Base-by-base conservation (phyloP, 2,888 invertebrate genomes). In the Synergus umbraculus region DNA sequence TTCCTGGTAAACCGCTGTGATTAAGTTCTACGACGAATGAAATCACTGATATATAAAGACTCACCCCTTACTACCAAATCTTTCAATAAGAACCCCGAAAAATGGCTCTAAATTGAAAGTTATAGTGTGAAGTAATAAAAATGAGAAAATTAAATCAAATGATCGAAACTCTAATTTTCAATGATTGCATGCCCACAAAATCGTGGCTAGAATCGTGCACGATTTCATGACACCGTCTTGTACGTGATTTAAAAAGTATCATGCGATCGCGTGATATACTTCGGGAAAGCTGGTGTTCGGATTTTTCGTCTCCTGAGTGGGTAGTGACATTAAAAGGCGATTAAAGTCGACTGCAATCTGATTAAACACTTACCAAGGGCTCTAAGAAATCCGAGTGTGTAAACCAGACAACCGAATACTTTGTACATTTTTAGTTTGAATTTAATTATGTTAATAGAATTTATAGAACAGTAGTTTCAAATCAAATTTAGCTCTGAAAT, bases 1-100 rank as follows among this genome's bases (percentile, higher is more conserved):
- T 86, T 83, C 84, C 82, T 83, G 83, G 83, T 85, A 85, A 85
- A 86, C 81, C 83, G 82, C 83, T 85, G 79, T 82, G 81, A 86
- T 86, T 84, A 86, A 86, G 83, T 86, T 83, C 83, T 77, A 76
- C 81, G 82, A 81, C 84, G 79, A 86, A 85, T 85, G 78, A 81
- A 85, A 83, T 85, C 82, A 82, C 79, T 44, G 69, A 78, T 77
- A 77, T 63, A 69, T 83, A 77, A 83, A 80, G 80, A 82, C 87
- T 86, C 86, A 85, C 83, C 86, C 83, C 79, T 82, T 83, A 81
- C 79, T 83, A 73, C 77, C 83, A 82, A 82, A 0, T 29, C 29
- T 49, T 60, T 1, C 54, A n/a, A 37, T 49, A 54, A 46, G 15
- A 54, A 54, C 12, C 13, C 22, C 22, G 4, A 46, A 67, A 46